These are phyloP conservation scores for Takifugu flavidus DNA, from an alignment of 2,113 vertebrate genomes.

Conservation along the genomic window DNA sequence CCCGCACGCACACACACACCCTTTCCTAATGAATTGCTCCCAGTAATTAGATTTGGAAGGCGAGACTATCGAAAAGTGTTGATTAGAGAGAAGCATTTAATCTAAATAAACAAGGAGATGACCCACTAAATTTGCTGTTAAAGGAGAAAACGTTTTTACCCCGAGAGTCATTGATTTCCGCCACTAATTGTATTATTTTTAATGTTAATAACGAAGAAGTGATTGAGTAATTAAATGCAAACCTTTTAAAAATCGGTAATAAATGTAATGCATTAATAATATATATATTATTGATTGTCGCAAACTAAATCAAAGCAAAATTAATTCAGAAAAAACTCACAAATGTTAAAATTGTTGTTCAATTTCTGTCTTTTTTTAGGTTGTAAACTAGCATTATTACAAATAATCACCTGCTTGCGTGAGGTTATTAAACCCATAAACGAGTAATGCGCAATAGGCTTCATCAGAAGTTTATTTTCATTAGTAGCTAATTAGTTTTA, in stretches of 20 bases:
- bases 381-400: no score
- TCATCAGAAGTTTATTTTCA: background rate
- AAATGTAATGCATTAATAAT: background rate
- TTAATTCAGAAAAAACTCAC: no score
- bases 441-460: background rate
- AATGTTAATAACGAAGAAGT: no score
- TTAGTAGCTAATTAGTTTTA: conserved; percentile 14
- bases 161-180: background rate
- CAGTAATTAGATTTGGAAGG: conserved; percentile 90
- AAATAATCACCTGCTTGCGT: no score
- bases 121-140: conserved; percentile 35
- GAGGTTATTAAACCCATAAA: background rate
- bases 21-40: conserved; percentile 82
- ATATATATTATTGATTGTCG: background rate
- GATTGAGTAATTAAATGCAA: no score
- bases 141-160: background rate
- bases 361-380: no score
- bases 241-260: background rate
- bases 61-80: conserved; percentile 80
- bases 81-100: conserved; percentile 71
- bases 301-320: background rate
- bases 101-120: conserved; percentile 84
- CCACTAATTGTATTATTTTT: no score
- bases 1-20: conserved; percentile 43
- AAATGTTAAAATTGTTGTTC: no score